Percentiles rank a stretch among this genome's conserved stretches.
Evolutionary conservation across 2,888 invertebrate genomes (phyloP).

Genomic region (Cantharis rufa): DNA sequence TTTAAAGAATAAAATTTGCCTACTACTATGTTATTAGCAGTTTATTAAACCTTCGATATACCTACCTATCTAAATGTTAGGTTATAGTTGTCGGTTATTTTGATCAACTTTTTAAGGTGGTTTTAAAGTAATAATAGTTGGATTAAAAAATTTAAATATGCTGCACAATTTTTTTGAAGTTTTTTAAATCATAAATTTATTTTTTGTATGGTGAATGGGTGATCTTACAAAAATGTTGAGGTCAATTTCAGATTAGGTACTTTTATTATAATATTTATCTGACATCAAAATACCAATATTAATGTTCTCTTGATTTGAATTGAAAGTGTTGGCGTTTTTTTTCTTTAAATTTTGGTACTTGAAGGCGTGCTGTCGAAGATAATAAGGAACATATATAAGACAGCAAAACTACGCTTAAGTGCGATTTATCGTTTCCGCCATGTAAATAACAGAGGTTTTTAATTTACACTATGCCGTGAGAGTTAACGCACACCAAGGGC

Average conservation of each 20-base stretch:
- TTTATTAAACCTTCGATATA: background rate
- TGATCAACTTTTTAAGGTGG: background rate
- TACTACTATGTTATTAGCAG: background rate
- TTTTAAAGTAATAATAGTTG: background rate
- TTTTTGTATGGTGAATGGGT: background rate
- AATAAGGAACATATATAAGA: constrained; percentile 23
- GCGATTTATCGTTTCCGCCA: constrained; percentile 29
- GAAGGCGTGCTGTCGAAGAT: constrained; percentile 21
- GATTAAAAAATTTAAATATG: background rate
- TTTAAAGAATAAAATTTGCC: background rate
- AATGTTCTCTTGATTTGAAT: constrained; percentile 1
- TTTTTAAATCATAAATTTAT: background rate
- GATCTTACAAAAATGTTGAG: background rate
- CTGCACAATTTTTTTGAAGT: background rate
- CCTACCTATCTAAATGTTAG: background rate
- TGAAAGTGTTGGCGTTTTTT: constrained; percentile 10
- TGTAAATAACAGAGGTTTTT: constrained; percentile 28
- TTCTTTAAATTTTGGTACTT: constrained; percentile 15
- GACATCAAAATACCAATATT: constrained; percentile 2
- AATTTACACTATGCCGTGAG: constrained; percentile 31
- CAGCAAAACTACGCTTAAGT: constrained; percentile 22
- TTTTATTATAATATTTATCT: constrained; percentile 4
- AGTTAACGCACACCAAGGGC: constrained; percentile 27
- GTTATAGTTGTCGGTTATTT: background rate
- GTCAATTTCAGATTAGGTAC: background rate